Evolutionary conservation across 92 coral and sea anemone species (phyloP).

Genomic region (Phymanthus crucifer): DNA sequence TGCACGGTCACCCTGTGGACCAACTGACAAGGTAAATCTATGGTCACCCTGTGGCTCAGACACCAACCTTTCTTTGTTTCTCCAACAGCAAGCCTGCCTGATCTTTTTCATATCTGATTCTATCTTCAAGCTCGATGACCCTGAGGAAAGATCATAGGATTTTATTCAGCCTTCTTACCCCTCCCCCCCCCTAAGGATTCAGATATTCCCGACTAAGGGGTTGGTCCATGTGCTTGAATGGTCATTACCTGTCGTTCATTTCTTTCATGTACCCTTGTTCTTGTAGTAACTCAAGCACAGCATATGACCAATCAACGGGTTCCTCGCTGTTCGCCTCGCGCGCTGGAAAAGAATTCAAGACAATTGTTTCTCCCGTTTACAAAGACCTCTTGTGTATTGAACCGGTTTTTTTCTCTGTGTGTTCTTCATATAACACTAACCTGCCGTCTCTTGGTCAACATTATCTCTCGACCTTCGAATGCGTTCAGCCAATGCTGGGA

Average conservation of each 20-base stretch:
- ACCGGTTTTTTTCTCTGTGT: background rate
- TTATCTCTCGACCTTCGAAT: conserved; percentile 74
- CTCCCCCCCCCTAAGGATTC: background rate
- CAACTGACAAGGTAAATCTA: background rate
- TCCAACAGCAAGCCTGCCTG: conserved; percentile 77
- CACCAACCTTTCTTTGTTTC: conserved; percentile 76
- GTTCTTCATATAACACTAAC: conserved; percentile 10
- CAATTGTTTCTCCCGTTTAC: background rate
- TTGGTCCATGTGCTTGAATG: background rate
- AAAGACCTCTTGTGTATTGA: no score
- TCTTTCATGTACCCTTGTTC: conserved; percentile 91
- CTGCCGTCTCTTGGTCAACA: conserved; percentile 47
- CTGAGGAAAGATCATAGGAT: conserved; percentile 28
- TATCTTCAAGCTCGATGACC: conserved; percentile 90
- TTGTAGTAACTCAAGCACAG: conserved; percentile 85
- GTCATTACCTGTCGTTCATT: conserved; percentile 80
- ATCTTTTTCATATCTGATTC: conserved; percentile 83
- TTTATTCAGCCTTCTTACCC: background rate
- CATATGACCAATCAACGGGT: conserved; percentile 96
- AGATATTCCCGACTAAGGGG: no score
- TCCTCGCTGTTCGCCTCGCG: conserved; percentile 56
- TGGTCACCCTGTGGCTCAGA: background rate
- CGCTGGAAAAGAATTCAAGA: background rate
- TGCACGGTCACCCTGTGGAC: background rate
- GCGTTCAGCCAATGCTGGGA: conserved; percentile 73